phyloP scores from a whole-genome alignment of 2,113 vertebrate genomes.

The Callionymus lyra region DNA sequence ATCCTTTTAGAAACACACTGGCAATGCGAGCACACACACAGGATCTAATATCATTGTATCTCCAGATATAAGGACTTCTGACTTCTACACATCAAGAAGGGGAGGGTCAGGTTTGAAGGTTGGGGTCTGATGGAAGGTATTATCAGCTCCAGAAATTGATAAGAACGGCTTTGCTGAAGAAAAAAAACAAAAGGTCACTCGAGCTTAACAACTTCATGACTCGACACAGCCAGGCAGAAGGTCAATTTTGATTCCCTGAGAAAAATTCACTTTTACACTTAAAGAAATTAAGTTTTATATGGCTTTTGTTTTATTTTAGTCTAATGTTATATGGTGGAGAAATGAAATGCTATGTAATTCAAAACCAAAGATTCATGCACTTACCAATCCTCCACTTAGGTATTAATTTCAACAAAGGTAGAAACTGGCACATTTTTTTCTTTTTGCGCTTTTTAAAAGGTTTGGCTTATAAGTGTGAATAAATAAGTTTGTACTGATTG shows the following conservation, averaged over 20 bases:
- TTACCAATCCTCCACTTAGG: too few relatives aligned
- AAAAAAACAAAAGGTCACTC: conserved; percentile 50
- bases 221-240: conserved; percentile 45
- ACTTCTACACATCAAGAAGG: conserved; percentile 54
- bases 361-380: too few relatives aligned
- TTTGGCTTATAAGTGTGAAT: too few relatives aligned
- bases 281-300: too few relatives aligned
- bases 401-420: too few relatives aligned
- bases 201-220: conserved; percentile 29
- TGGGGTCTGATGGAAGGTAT: conserved; percentile 17
- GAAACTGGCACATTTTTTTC: too few relatives aligned
- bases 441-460: too few relatives aligned
- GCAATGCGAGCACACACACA: neutral
- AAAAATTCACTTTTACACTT: conserved; percentile 22
- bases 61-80: conserved; percentile 45
- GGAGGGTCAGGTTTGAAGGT: conserved; percentile 9
- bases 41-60: conserved; percentile 42
- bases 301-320: too few relatives aligned
- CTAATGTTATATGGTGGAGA: too few relatives aligned
- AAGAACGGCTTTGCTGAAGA: conserved; percentile 33
- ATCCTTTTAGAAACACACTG: too few relatives aligned
- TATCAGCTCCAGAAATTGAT: conserved; percentile 49
- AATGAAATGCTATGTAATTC: too few relatives aligned
- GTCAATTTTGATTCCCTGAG: conserved; percentile 47
- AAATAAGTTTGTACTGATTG: too few relatives aligned